These are phyloP conservation scores for Drosophila paranaensis DNA, from an alignment of 2,888 invertebrate species.

Conservation along the genomic window DNA sequence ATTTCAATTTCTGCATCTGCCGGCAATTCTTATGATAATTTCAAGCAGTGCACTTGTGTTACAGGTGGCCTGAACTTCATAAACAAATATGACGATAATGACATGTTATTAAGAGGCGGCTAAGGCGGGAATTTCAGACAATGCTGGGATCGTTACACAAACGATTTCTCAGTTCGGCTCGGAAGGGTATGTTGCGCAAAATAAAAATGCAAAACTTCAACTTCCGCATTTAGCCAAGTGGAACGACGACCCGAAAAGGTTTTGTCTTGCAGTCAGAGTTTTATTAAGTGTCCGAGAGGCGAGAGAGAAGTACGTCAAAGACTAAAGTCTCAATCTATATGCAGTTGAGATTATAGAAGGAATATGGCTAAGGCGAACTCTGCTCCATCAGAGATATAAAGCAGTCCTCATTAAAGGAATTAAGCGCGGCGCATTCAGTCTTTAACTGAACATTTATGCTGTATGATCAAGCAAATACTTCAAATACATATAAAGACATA, in stretches of 20 bases:
- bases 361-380: background rate
- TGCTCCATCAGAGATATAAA: background rate
- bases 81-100: conserved; percentile 81
- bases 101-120: conserved; percentile 74
- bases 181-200: conserved; percentile 26
- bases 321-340: no score
- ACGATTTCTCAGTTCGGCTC: conserved; percentile 32
- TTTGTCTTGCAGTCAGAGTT: conserved; percentile 41
- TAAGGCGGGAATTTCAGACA: conserved; percentile 53
- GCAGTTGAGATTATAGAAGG: no score
- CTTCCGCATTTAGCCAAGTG: conserved; percentile 80
- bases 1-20: background rate
- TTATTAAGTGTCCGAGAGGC: conserved; percentile 4
- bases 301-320: background rate
- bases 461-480: background rate
- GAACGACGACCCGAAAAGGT: conserved; percentile 66
- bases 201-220: conserved; percentile 43
- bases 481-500: conserved; percentile 15
- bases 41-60: conserved; percentile 12
- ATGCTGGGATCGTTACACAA: conserved; percentile 64
- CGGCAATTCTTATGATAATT: conserved; percentile 35
- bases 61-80: conserved; percentile 50
- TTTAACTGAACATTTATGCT: background rate
- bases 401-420: conserved; percentile 6
- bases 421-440: background rate